Conservation (phyloP, 2,888 invertebrate genomes). For the Dicranocentrus wangi region DNA sequence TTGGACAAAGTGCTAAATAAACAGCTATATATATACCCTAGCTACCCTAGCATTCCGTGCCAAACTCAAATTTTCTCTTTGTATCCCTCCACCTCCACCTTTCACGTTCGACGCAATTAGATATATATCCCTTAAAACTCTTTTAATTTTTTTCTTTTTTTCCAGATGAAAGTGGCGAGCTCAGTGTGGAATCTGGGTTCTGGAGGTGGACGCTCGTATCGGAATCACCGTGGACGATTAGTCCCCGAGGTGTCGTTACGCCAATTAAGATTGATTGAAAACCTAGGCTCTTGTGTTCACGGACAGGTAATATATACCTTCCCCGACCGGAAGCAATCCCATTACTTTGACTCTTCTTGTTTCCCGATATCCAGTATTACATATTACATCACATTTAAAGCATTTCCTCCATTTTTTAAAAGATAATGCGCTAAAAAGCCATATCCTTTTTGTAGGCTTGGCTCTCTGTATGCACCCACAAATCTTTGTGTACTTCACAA, state of each 20-base stretch:
- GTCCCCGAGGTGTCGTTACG: constrained; percentile 72
- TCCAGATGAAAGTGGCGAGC: constrained; percentile 68
- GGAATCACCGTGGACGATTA: constrained; percentile 70
- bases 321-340: constrained; percentile 25
- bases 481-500: not conserved
- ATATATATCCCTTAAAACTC: not conserved
- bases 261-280: constrained; percentile 73
- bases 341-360: constrained; percentile 9
- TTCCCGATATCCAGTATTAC: not conserved
- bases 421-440: not conserved
- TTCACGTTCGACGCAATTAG: too few species aligned
- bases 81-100: not conserved
- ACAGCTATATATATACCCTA: too few species aligned
- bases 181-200: constrained; percentile 70
- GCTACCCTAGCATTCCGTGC: too few species aligned
- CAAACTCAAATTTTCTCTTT: too few species aligned
- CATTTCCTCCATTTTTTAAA: not conserved
- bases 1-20: too few species aligned
- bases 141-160: constrained; percentile 32
- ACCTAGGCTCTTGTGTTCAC: constrained; percentile 71
- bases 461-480: not conserved
- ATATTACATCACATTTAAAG: constrained; percentile 1
- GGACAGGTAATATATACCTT: constrained; percentile 69
- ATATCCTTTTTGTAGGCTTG: too few species aligned
- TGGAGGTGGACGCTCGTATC: constrained; percentile 69